These are phyloP conservation scores for Cuculus canorus DNA, from an alignment of 2,797 vertebrate genomes.

Conservation along the genomic window DNA sequence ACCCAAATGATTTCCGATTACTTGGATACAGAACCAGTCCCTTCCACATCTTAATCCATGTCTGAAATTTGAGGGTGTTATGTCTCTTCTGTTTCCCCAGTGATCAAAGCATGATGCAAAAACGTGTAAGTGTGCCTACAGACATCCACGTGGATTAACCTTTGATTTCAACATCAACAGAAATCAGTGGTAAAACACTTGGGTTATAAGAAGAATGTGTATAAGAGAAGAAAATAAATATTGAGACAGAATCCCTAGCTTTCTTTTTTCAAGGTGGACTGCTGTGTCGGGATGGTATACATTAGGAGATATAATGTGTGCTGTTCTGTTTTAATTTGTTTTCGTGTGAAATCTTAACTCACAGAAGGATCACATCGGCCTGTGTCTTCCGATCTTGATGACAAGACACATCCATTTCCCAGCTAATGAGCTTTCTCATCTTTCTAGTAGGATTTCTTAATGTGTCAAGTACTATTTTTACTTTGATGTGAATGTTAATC, in stretches of 20 bases:
- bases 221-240: not conserved
- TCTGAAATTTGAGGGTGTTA: not conserved
- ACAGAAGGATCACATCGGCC: not conserved
- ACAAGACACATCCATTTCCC: not conserved
- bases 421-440: not conserved
- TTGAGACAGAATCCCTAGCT: not conserved
- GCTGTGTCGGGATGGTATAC: not conserved
- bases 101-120: not conserved
- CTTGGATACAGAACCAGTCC: not conserved
- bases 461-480: fast-evolving
- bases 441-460: not conserved
- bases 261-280: not conserved
- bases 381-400: not conserved
- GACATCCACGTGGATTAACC: not conserved
- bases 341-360: not conserved
- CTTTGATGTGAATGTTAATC: not conserved
- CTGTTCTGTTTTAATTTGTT: not conserved
- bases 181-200: not conserved
- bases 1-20: not conserved
- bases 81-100: not conserved
- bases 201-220: not conserved
- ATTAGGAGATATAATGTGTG: not conserved
- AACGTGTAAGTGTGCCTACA: not conserved
- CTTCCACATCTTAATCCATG: not conserved
- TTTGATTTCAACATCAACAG: not conserved